Evolutionary conservation across 2,888 invertebrate species (phyloP).

Genomic region (Chloroclysta siterata): DNA sequence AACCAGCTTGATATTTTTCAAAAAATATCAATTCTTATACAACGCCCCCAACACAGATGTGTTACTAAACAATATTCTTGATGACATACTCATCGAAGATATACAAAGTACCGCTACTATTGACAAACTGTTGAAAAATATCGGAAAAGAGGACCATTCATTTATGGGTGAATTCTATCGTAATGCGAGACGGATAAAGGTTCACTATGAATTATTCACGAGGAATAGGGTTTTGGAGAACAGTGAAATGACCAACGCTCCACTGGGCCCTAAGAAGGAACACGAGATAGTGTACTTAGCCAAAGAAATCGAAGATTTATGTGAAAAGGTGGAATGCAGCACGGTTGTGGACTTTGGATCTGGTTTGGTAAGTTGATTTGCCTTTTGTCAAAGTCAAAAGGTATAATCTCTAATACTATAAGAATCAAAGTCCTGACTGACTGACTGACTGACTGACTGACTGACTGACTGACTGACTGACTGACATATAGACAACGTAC

Average conservation of each 20-base stretch:
- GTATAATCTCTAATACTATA: too few relatives aligned
- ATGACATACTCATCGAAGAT: conserved; percentile 77
- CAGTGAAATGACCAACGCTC: conserved; percentile 44
- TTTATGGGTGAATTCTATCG: conserved; percentile 56
- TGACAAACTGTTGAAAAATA: conserved; percentile 45
- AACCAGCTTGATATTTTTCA: conserved; percentile 83
- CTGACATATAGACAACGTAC: too few relatives aligned
- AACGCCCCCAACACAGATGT: conserved; percentile 87
- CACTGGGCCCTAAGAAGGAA: conserved; percentile 86
- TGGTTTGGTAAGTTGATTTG: conserved; percentile 84
- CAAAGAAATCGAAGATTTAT: conserved; percentile 80
- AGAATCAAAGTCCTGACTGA: too few relatives aligned
- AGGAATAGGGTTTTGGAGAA: conserved; percentile 49
- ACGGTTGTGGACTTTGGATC: conserved; percentile 90
- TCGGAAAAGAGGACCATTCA: conserved; percentile 40
- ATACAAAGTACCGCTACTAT: conserved; percentile 51
- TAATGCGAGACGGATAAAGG: conserved; percentile 2
- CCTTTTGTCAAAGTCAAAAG: too few relatives aligned
- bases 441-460: too few relatives aligned
- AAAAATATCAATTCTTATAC: conserved; percentile 86
- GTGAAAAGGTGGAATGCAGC: conserved; percentile 71
- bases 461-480: too few relatives aligned
- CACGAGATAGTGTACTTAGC: conserved; percentile 89
- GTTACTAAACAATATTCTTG: conserved; percentile 81
- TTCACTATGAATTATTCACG: neutral